These are phyloP conservation scores for Scylla paramamosain DNA, from an alignment of 1,140 invertebrate genomes.

Conservation along the genomic window DNA sequence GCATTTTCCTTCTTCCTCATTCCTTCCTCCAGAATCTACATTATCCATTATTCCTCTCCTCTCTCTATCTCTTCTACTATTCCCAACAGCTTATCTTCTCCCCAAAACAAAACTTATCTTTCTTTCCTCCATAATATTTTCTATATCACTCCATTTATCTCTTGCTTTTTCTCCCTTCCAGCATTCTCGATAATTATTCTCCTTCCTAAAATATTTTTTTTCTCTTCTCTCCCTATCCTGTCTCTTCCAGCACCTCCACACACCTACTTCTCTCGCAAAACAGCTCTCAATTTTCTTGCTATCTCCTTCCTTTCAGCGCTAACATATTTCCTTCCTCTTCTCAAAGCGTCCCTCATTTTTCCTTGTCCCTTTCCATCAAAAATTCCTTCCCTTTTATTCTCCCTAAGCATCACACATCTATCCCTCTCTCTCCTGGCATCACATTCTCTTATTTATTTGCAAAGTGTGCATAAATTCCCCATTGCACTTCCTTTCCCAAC, in stretches of 20 bases:
- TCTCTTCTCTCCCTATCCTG: neutral
- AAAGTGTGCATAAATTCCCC: too few relatives aligned
- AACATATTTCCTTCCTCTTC: too few relatives aligned
- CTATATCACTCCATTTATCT: neutral
- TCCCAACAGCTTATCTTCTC: neutral
- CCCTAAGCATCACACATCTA: neutral
- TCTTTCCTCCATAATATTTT: neutral
- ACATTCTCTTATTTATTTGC: too few relatives aligned
- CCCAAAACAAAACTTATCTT: neutral
- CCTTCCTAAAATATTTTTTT: neutral
- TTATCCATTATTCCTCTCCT: neutral
- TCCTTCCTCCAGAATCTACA: neutral
- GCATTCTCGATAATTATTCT: too few relatives aligned
- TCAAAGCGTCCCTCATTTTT: neutral
- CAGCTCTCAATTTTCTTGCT: neutral
- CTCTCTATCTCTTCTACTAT: neutral
- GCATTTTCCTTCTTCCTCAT: neutral
- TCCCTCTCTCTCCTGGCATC: too few relatives aligned
- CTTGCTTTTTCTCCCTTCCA: neutral
- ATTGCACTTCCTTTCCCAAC: too few relatives aligned
- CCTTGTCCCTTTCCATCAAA: neutral
- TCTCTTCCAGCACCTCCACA: neutral
- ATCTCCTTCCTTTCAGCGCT: too few relatives aligned
- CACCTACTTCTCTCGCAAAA: too few relatives aligned
- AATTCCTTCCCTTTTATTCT: neutral